These are phyloP conservation scores for Arothron firmamentum DNA, from an alignment of 2,113 vertebrate species.

Conservation along the genomic window DNA sequence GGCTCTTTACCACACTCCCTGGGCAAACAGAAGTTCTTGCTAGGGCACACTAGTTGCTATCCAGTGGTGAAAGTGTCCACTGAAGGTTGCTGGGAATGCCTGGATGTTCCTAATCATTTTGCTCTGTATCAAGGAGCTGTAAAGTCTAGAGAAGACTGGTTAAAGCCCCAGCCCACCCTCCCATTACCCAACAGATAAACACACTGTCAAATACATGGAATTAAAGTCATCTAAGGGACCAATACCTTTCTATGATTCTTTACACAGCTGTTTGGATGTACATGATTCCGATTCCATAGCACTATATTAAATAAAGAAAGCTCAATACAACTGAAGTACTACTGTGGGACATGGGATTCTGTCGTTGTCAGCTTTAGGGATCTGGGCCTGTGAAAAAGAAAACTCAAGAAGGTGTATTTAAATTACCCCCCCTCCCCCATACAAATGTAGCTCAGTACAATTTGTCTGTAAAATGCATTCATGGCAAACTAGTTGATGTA, in stretches of 20 bases:
- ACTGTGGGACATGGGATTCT: slow-evolving; percentile 43
- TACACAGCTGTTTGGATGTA: slow-evolving; percentile 41
- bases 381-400: slow-evolving; percentile 72
- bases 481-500: slow-evolving; percentile 17
- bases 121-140: slow-evolving; percentile 67
- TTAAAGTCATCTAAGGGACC: slow-evolving; percentile 10
- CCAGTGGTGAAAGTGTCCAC: slow-evolving; percentile 60
- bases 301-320: slow-evolving; percentile 44
- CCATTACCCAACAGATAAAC: slow-evolving; percentile 25
- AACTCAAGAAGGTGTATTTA: slow-evolving; percentile 67
- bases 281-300: slow-evolving; percentile 56
- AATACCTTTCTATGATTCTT: slow-evolving; percentile 71
- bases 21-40: slow-evolving; percentile 50
- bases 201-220: not conserved
- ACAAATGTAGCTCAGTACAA: not conserved
- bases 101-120: slow-evolving; percentile 61
- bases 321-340: slow-evolving; percentile 52
- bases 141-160: slow-evolving; percentile 76
- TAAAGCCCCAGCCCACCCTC: slow-evolving; percentile 65
- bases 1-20: slow-evolving; percentile 63
- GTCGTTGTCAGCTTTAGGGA: slow-evolving; percentile 54
- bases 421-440: slow-evolving; percentile 43
- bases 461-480: not conserved
- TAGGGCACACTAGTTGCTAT: slow-evolving; percentile 64
- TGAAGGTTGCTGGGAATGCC: slow-evolving; percentile 44